Conservation (phyloP, 2,113 vertebrate genomes). For the Oncorhynchus mykiss region DNA sequence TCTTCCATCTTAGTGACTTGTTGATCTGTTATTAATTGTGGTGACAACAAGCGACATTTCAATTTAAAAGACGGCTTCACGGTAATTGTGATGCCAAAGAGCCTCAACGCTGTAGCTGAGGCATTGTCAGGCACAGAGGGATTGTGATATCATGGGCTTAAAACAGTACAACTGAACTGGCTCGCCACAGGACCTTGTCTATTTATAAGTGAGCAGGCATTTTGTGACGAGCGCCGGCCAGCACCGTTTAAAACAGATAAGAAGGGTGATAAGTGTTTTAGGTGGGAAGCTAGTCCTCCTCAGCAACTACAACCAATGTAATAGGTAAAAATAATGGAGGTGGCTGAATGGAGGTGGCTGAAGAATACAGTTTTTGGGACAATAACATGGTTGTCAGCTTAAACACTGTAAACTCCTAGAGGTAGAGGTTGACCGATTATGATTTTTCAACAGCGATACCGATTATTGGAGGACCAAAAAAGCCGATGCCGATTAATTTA, state of each 20-base stretch:
- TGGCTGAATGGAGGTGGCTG: background rate
- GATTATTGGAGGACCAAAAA: too few relatives aligned
- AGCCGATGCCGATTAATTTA: too few relatives aligned
- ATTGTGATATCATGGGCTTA: conserved; percentile 24
- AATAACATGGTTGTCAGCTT: background rate
- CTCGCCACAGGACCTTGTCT: conserved; percentile 3
- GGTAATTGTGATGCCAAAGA: too few relatives aligned
- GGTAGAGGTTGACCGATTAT: too few relatives aligned
- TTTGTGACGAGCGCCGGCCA: conserved; percentile 20
- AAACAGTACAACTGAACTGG: conserved; percentile 9
- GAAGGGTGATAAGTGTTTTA: background rate
- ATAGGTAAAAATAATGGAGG: background rate
- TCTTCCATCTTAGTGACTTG: background rate
- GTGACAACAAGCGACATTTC: background rate
- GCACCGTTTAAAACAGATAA: conserved; percentile 8
- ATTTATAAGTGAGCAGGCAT: conserved; percentile 26
- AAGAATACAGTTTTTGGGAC: background rate
- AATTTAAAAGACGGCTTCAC: background rate
- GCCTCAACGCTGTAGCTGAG: background rate
- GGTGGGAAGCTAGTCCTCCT: background rate
- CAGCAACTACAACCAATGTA: too few relatives aligned
- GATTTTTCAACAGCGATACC: too few relatives aligned
- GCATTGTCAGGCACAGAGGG: conserved; percentile 28
- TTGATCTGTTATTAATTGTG: background rate
- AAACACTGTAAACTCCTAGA: background rate